These are phyloP conservation scores for Mixornis gularis DNA, from an alignment of 2,113 vertebrate species.

Conservation along the genomic window DNA sequence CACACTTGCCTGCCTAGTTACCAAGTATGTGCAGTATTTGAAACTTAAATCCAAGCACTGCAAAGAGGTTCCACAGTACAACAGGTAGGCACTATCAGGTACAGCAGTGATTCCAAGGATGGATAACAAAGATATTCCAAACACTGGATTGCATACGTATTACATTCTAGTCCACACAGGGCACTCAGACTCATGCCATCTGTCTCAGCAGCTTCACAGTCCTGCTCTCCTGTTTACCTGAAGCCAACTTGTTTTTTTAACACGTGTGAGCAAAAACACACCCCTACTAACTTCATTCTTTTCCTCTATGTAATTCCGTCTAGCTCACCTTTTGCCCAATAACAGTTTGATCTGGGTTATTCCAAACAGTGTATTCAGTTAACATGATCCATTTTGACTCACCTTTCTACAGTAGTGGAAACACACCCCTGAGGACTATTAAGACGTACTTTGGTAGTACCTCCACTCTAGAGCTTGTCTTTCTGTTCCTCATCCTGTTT, in stretches of 20 bases:
- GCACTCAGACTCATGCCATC: fast-evolving
- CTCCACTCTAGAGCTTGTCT: not conserved
- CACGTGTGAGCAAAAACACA: not conserved
- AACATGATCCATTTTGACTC: fast-evolving
- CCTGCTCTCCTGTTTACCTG: not conserved
- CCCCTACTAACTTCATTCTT: not conserved
- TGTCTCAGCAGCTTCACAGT: fast-evolving
- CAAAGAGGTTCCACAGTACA: not conserved
- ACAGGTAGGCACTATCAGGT: fast-evolving
- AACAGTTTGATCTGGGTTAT: not conserved
- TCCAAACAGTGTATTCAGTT: fast-evolving
- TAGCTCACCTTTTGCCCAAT: fast-evolving
- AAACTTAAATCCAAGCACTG: not conserved
- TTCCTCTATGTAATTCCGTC: not conserved
- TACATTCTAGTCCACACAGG: too few relatives aligned
- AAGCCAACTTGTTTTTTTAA: not conserved
- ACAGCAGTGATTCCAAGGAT: not conserved
- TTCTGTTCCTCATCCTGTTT: not conserved
- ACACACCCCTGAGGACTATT: fast-evolving
- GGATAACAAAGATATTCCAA: not conserved
- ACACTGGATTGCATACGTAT: fast-evolving
- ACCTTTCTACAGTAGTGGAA: fast-evolving
- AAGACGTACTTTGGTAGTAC: fast-evolving
- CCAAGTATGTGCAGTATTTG: fast-evolving
- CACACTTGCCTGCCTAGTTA: fast-evolving